A percentile compares a stretch with the other conserved stretches of the same genome.
These are phyloP conservation scores for Cliona cf. orientalis DNA, from an alignment of 37 sponge, comb jelly and placozoan species.

Conservation along the genomic window DNA sequence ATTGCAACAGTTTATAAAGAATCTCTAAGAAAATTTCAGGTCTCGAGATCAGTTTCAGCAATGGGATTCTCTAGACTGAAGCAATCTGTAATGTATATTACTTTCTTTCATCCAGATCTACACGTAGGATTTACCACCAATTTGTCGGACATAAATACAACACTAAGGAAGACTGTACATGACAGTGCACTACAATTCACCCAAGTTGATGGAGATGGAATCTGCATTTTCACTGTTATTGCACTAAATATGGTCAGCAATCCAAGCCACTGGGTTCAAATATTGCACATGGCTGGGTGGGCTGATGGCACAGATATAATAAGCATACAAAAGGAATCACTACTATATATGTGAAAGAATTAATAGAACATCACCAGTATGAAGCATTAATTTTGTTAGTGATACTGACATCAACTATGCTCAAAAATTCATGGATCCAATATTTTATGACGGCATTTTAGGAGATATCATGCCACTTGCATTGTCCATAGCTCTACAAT, in stretches of 20 bases:
- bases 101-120: no score
- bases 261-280: no score
- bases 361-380: not conserved
- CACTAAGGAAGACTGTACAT: not conserved
- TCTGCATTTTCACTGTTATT: constrained; percentile 36
- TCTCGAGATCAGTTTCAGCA: not conserved
- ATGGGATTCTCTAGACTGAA: not conserved
- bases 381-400: constrained; percentile 23
- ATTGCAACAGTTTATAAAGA: not conserved
- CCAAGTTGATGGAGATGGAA: constrained; percentile 1
- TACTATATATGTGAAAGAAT: no score
- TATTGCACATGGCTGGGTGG: not conserved
- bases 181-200: not conserved
- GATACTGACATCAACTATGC: not conserved
- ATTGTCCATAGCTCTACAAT: not conserved
- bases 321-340: no score
- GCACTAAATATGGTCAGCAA: not conserved
- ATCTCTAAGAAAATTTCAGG: not conserved
- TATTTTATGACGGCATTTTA: not conserved
- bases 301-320: no score
- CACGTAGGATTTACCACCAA: no score
- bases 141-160: no score
- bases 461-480: not conserved
- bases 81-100: no score
- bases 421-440: not conserved